Percentiles rank a stretch among this genome's conserved stretches.
These are phyloP conservation scores for Heteromyza rotundicornis DNA, from an alignment of 2,888 invertebrate species.

Conservation along the genomic window DNA sequence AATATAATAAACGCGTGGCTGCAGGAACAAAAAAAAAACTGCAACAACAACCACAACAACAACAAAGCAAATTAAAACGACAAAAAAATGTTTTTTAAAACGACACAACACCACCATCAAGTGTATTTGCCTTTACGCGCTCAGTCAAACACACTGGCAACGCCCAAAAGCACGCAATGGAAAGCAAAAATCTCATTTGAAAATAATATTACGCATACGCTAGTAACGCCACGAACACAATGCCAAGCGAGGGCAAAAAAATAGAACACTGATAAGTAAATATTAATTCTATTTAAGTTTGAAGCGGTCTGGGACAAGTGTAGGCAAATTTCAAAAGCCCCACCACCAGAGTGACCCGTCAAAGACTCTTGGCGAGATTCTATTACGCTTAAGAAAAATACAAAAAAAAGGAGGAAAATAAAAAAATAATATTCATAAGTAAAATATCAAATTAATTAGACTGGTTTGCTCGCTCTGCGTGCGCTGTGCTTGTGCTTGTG, in stretches of 20 bases:
- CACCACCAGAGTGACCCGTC: no score
- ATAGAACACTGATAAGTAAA: no score
- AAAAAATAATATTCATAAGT: background rate
- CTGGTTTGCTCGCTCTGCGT: slow-evolving; percentile 30
- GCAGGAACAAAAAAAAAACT: background rate
- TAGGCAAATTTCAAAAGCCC: no score
- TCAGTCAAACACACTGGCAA: slow-evolving; percentile 26
- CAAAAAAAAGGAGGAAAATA: slow-evolving; percentile 7
- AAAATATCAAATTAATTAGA: slow-evolving; percentile 48
- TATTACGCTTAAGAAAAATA: slow-evolving; percentile 13
- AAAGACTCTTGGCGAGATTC: no score
- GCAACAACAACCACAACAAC: background rate
- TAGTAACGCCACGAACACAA: no score
- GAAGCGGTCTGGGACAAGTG: no score
- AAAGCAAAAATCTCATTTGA: slow-evolving; percentile 6
- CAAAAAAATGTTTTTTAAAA: slow-evolving; percentile 19
- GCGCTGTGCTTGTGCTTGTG: no score
- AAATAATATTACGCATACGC: no score
- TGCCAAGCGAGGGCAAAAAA: no score
- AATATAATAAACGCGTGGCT: slow-evolving; percentile 39
- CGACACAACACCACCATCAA: background rate
- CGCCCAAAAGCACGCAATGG: slow-evolving; percentile 46
- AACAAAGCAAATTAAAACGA: slow-evolving; percentile 2
- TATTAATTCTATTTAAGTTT: no score
- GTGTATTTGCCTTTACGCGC: no score